These are phyloP conservation scores for Exaiptasia diaphana DNA, from an alignment of 64 coral and sea anemone species.

Conservation along the genomic window DNA sequence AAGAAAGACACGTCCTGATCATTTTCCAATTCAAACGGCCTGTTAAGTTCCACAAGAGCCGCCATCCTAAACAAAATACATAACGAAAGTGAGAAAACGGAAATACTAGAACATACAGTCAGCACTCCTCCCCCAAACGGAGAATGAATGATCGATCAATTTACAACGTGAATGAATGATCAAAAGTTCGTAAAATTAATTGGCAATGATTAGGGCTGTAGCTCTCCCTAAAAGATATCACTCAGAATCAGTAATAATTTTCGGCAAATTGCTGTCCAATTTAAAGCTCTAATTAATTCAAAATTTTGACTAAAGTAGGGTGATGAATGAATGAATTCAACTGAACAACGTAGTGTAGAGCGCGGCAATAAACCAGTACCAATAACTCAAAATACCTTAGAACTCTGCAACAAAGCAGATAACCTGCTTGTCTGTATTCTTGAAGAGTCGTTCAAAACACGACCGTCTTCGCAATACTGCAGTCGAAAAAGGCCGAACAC, in stretches of 20 bases:
- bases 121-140: background rate
- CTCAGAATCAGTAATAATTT: background rate
- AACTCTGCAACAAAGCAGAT: background rate
- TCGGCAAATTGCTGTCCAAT: background rate
- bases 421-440: background rate
- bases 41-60: constrained; percentile 70
- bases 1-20: constrained; percentile 73
- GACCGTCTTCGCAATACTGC: constrained; percentile 5
- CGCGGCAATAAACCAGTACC: background rate
- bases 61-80: constrained; percentile 67
- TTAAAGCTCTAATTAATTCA: constrained; percentile 4
- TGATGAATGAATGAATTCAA: constrained; percentile 39
- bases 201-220: background rate
- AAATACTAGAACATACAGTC: background rate
- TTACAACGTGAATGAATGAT: background rate
- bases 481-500: background rate
- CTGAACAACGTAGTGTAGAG: background rate
- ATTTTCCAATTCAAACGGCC: constrained; percentile 73
- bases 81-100: constrained; percentile 29
- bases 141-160: background rate
- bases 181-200: no score
- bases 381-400: background rate
- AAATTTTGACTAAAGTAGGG: no score
- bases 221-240: background rate
- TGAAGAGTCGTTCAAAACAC: background rate